Percentiles rank a stretch among this genome's conserved stretches.
Conservation (phyloP, 2,113 vertebrate species). For the Austrofundulus limnaeus region DNA sequence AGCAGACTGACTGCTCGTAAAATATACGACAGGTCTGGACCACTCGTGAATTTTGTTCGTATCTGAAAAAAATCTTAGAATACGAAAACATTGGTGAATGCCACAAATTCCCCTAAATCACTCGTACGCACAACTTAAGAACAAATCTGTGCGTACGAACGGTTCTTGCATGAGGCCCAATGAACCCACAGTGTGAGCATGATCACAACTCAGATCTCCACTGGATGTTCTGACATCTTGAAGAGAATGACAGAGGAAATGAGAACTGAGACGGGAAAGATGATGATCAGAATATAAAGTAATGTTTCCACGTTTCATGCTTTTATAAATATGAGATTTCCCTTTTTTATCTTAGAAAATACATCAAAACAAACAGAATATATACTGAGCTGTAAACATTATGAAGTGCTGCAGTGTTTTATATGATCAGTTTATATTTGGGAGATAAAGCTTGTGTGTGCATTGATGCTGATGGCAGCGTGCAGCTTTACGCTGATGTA, state of each 20-base stretch:
- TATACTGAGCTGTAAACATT: not conserved
- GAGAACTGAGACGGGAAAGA: constrained; percentile 31
- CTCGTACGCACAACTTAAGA: too few species aligned
- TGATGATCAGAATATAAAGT: constrained; percentile 9
- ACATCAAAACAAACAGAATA: not conserved
- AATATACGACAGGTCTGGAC: too few species aligned
- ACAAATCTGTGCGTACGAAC: too few species aligned
- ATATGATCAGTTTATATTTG: not conserved
- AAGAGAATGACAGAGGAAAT: constrained; percentile 59
- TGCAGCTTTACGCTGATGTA: not conserved
- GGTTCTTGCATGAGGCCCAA: too few species aligned
- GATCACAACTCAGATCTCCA: constrained; percentile 38
- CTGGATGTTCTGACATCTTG: constrained; percentile 52
- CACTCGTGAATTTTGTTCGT: too few species aligned
- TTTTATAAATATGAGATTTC: not conserved
- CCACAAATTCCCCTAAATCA: too few species aligned
- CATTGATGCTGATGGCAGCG: not conserved
- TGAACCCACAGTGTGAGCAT: constrained; percentile 24
- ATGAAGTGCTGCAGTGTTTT: not conserved
- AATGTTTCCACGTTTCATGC: not conserved
- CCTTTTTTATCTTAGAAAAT: not conserved
- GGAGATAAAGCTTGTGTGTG: not conserved
- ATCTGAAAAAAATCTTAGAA: too few species aligned
- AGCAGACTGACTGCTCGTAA: too few species aligned
- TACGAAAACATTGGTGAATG: too few species aligned